A percentile compares a stretch with the other conserved stretches of the same genome.
These are phyloP conservation scores for Sweltsa coloradensis DNA, from an alignment of 1,140 invertebrate genomes.

Conservation along the genomic window DNA sequence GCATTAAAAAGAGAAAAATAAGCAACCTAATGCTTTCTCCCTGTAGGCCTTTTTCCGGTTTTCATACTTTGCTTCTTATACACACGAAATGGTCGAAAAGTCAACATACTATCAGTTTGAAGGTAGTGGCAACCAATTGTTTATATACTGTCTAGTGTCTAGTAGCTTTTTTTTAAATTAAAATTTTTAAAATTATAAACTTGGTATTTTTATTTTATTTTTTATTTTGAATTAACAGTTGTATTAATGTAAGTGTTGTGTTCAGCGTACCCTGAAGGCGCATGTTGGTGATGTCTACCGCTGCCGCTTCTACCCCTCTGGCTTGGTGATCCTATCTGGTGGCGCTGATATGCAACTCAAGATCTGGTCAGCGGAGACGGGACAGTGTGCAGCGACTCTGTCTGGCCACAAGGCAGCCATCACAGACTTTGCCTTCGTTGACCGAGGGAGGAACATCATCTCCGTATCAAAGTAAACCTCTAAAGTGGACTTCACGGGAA, in stretches of 20 bases:
- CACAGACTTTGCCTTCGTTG: conserved; percentile 49
- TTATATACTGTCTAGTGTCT: not conserved
- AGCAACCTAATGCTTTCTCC: too few relatives aligned
- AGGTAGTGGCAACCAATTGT: conserved; percentile 13
- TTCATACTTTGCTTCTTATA: too few relatives aligned
- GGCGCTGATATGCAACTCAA: conserved; percentile 55
- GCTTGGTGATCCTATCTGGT: conserved; percentile 49
- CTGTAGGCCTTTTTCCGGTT: too few relatives aligned
- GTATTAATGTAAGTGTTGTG: conserved; percentile 14
- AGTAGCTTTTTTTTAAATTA: not conserved
- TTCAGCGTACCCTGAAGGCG: conserved; percentile 44
- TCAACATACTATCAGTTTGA: conserved; percentile 2
- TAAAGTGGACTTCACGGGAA: too few relatives aligned
- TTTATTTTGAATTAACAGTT: not conserved
- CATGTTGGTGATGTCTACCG: conserved; percentile 56
- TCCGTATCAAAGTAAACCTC: conserved; percentile 52
- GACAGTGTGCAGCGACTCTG: conserved; percentile 50
- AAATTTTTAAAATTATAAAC: not conserved
- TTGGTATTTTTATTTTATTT: not conserved
- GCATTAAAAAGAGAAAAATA: too few relatives aligned
- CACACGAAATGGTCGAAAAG: too few relatives aligned
- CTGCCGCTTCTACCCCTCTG: conserved; percentile 59
- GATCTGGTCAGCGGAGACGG: conserved; percentile 57
- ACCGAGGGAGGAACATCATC: conserved; percentile 57
- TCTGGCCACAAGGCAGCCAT: conserved; percentile 52